Evolutionary conservation across 2,113 vertebrate genomes (phyloP).

Genomic region (Indri indri): DNA sequence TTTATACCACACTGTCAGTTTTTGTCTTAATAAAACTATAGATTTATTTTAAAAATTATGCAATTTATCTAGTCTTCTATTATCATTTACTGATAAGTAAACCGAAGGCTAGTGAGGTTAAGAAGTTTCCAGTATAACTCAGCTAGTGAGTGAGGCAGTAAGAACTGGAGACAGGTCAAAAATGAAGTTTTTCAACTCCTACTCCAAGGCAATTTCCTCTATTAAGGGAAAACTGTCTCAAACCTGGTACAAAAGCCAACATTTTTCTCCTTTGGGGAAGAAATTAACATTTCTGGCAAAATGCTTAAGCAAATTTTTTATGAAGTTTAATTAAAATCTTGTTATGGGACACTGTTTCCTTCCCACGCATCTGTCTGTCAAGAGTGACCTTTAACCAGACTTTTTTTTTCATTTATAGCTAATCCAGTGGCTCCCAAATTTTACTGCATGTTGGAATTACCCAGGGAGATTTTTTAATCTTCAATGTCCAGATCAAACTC

Average conservation of each 20-base stretch:
- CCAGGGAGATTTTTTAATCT: neutral
- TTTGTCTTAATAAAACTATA: no score
- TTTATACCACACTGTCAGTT: no score
- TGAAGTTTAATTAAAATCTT: conserved; percentile 57
- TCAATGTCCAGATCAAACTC: neutral
- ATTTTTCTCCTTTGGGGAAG: conserved; percentile 24
- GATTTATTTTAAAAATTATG: neutral
- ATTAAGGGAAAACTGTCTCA: neutral
- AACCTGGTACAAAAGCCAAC: neutral
- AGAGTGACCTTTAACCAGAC: conserved; percentile 40
- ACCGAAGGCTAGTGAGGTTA: neutral
- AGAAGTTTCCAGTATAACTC: neutral
- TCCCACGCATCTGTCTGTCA: conserved; percentile 32
- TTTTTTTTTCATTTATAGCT: neutral
- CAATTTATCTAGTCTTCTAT: neutral
- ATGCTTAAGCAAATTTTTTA: conserved; percentile 48
- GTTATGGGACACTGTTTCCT: neutral
- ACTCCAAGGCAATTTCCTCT: neutral
- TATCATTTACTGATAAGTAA: neutral
- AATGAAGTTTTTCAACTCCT: neutral
- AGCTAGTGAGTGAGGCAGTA: neutral
- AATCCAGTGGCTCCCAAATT: conserved; percentile 15
- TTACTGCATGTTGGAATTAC: neutral
- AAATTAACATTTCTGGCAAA: conserved; percentile 56
- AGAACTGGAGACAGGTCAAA: neutral